These are phyloP conservation scores for Lithobius niger DNA, from an alignment of 1,140 invertebrate genomes.

Conservation along the genomic window DNA sequence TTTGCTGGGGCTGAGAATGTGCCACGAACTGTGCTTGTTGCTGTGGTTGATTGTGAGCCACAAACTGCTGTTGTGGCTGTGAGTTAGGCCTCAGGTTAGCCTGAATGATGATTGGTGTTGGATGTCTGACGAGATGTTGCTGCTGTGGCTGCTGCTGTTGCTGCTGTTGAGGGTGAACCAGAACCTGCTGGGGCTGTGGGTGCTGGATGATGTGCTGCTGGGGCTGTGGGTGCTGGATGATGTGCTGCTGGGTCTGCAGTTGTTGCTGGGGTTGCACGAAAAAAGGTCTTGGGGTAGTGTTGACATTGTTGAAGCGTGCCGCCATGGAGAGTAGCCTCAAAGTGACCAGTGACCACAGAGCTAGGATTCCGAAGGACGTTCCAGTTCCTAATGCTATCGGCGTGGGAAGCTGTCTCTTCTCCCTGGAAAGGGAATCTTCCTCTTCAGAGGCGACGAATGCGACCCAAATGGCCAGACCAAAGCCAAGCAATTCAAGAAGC, in stretches of 20 bases:
- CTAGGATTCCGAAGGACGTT: no score
- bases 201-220: background rate
- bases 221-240: background rate
- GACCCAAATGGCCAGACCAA: no score
- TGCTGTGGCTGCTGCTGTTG: background rate
- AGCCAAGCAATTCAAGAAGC: no score
- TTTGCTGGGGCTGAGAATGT: background rate
- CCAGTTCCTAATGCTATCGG: no score
- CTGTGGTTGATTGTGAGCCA: background rate
- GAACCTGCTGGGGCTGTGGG: background rate
- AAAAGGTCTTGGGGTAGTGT: background rate
- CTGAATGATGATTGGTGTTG: no score
- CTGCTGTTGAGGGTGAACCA: no score
- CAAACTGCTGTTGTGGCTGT: background rate
- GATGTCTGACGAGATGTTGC: no score
- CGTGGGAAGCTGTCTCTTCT: no score
- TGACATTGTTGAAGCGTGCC: background rate
- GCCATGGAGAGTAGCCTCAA: background rate
- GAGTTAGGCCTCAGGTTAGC: no score
- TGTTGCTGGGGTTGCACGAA: background rate
- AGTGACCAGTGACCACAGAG: background rate
- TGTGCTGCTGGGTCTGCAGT: background rate
- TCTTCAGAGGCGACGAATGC: no score
- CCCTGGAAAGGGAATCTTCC: no score
- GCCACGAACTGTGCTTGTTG: background rate